Evolutionary conservation across 1,140 invertebrate species (phyloP).

Genomic region (Bombus sibiricus): DNA sequence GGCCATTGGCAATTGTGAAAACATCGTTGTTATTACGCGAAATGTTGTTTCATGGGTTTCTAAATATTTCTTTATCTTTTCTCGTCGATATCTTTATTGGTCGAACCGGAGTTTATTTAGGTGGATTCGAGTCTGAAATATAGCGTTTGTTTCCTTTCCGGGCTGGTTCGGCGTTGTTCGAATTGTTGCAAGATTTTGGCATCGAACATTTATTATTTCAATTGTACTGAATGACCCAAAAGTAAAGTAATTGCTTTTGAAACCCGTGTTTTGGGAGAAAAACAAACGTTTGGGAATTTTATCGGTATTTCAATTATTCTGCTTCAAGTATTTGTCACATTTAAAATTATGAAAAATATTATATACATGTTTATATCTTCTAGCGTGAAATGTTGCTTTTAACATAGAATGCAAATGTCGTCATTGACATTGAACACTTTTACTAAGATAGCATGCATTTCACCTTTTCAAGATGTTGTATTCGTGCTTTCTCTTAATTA

Average conservation of each 20-base stretch:
- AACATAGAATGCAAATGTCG: neutral
- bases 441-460: neutral
- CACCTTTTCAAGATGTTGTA: neutral
- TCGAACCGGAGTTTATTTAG: neutral
- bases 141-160: neutral
- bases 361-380: neutral
- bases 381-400: neutral
- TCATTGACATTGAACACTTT: neutral
- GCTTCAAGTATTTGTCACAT: neutral
- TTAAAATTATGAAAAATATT: neutral
- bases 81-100: neutral
- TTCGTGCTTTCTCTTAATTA: neutral
- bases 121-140: neutral
- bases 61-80: neutral
- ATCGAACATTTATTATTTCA: neutral
- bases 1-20: constrained; percentile 38
- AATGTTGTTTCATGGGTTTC: neutral
- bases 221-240: neutral
- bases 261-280: neutral
- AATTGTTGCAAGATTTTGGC: neutral
- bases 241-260: too few species aligned
- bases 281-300: neutral
- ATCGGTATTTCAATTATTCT: neutral
- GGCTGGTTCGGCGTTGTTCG: neutral
- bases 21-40: neutral